Evolutionary conservation across 2,888 invertebrate species (phyloP).

Genomic region (Anorthoa munda): DNA sequence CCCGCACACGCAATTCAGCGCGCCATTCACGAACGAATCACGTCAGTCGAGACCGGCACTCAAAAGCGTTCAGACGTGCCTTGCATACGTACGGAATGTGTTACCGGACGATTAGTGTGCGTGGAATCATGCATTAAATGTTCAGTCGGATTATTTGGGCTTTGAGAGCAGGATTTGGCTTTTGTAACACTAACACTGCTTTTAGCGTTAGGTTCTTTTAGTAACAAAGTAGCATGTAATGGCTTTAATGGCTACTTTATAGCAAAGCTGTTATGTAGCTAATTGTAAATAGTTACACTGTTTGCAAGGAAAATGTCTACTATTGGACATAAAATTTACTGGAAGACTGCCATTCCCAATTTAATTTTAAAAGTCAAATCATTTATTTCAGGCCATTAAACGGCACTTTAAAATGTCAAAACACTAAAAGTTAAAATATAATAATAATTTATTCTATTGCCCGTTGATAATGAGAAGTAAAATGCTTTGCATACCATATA

Average conservation of each 20-base stretch:
- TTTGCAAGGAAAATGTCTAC: slow-evolving; percentile 6
- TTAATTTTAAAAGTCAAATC: background rate
- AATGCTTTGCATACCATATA: background rate
- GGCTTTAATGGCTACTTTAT: background rate
- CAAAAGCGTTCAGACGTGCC: slow-evolving; percentile 49
- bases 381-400: no score
- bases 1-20: slow-evolving; percentile 41
- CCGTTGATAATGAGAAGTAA: slow-evolving; percentile 3
- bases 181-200: background rate
- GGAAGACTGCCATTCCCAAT: slow-evolving; percentile 21
- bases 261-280: background rate
- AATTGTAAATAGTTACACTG: background rate
- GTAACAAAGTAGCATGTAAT: slow-evolving; percentile 17
- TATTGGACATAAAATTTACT: background rate
- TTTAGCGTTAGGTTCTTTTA: background rate
- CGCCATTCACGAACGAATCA: slow-evolving; percentile 29
- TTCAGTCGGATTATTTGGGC: background rate
- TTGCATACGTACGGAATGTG: slow-evolving; percentile 43
- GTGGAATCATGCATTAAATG: slow-evolving; percentile 33
- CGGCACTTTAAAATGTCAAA: no score
- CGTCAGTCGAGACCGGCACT: slow-evolving; percentile 38
- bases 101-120: slow-evolving; percentile 35
- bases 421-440: no score
- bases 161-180: background rate
- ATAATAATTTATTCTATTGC: no score